Base-by-base conservation (phyloP, 2,888 invertebrate genomes). In the Ectemnius continuus region DNA sequence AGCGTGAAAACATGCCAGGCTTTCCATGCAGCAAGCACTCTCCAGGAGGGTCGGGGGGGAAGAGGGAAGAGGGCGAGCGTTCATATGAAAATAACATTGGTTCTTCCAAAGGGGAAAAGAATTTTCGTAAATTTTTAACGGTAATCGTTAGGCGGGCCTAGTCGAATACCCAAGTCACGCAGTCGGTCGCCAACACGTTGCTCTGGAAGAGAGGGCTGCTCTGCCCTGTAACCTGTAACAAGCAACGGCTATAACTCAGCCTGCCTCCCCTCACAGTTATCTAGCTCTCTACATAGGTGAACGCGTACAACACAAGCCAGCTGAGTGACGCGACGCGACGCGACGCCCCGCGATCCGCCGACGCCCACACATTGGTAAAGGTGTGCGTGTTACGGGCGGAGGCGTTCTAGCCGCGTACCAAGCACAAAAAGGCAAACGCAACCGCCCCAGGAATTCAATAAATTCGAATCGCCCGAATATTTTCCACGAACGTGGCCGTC, bases 111-210 rank as follows among this genome's bases (percentile, higher is more conserved):
- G 78, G 11, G 36, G 11, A 11, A 36, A 36, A 36, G 73, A 82
- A 84, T 84, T 83, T 84, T 73, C 71, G 64, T 84, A 83, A 83
- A 83, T 83, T 83, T 84, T 83, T 84, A 74, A 83, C 79, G 78
- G 77, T 84, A 84, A 83, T 84, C 82, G 82, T 74, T 79, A 78
- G 74, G 73, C 68, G 73, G 72, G 46, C 23, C 70, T 71, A 59
- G 69, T 63, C 73, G 73, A 67, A 83, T 81, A 83, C 45, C 77
- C 82, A 76, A 79, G 84, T 83, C 82, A 83, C 82, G 82, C 81
- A 79, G 62, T 52, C 73, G 52, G 73, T 71, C 72, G 65, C 61
- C 67, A 48, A 74, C 62, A 57, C 67, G 60, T 16, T 46, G 18
- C 36, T 5, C 46, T 16, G 62, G 3, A 5, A 8, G 23, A 18